Evolutionary conservation across 2,797 vertebrate genomes (phyloP).

Genomic region (Vespertilio murinus): DNA sequence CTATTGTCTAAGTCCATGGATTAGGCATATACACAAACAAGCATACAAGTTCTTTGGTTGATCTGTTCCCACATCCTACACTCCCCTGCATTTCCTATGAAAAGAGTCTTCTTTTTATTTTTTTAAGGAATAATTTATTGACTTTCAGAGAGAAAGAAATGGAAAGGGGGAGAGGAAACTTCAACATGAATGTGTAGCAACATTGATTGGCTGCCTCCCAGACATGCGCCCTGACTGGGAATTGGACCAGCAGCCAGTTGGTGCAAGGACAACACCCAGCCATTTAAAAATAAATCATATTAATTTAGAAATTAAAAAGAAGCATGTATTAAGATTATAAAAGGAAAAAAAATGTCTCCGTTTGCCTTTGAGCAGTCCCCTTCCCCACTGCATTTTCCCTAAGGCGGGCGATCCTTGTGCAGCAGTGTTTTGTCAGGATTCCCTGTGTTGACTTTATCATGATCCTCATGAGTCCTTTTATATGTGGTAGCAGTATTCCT

Average conservation of each 20-base stretch:
- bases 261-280: too few species aligned
- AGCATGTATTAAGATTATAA: neutral
- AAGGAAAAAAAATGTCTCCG: neutral
- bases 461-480: neutral
- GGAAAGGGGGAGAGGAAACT: too few species aligned
- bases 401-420: neutral
- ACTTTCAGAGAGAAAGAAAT: too few species aligned
- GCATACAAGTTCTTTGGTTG: too few species aligned
- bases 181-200: too few species aligned
- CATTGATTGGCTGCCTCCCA: too few species aligned
- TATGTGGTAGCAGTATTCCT: neutral
- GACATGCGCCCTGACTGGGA: neutral
- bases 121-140: too few species aligned
- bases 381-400: neutral
- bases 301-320: neutral
- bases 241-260: neutral
- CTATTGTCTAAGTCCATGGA: too few species aligned
- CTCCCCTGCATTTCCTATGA: too few species aligned
- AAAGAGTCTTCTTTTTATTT: too few species aligned
- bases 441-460: neutral
- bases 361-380: neutral
- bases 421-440: neutral
- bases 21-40: too few species aligned
- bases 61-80: too few species aligned
- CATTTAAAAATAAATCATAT: neutral